These are phyloP conservation scores for Lutraria lutraria DNA, from an alignment of 2,888 invertebrate genomes.

Conservation along the genomic window DNA sequence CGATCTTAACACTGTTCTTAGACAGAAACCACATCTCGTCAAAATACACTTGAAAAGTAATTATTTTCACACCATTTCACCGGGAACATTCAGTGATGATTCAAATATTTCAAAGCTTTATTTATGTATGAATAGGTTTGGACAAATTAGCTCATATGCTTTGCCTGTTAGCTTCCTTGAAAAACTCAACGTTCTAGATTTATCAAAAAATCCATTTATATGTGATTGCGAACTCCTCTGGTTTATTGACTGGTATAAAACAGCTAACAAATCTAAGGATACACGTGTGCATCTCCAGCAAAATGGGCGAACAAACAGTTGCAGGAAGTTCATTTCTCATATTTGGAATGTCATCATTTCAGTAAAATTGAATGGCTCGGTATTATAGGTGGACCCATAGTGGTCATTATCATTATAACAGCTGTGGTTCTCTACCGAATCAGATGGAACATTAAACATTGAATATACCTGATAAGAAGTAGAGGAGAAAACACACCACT, in stretches of 20 bases:
- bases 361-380: neutral
- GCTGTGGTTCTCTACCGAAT: constrained; percentile 10
- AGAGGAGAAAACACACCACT: constrained; percentile 8
- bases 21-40: neutral
- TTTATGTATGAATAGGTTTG: neutral
- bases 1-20: neutral
- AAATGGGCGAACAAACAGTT: neutral
- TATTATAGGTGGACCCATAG: neutral
- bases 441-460: constrained; percentile 31
- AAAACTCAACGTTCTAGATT: neutral
- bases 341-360: constrained; percentile 27
- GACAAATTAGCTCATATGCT: neutral
- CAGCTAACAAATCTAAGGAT: neutral
- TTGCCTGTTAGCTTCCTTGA: neutral
- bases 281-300: neutral
- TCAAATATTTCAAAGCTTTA: neutral
- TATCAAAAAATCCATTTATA: constrained; percentile 23
- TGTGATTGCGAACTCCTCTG: constrained; percentile 26
- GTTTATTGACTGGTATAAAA: constrained; percentile 15
- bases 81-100: neutral
- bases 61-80: neutral
- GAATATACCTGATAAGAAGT: constrained; percentile 20
- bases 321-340: neutral
- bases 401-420: neutral
- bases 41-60: constrained; percentile 5